These are phyloP conservation scores for Lydus trimaculatus DNA, from an alignment of 2,888 invertebrate genomes.

Conservation along the genomic window DNA sequence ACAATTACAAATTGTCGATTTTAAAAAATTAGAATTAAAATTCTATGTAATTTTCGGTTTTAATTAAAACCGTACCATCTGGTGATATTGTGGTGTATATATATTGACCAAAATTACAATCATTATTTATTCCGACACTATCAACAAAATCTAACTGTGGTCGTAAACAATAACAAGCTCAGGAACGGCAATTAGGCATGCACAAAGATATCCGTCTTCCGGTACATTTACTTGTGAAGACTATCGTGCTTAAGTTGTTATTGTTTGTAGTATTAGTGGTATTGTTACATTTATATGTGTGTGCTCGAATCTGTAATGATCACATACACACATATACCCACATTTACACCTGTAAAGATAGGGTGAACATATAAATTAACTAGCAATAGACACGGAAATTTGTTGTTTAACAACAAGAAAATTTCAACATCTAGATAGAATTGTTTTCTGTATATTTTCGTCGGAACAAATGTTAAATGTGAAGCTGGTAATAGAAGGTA, in stretches of 20 bases:
- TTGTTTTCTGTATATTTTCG: background rate
- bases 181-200: conserved; percentile 59
- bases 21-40: no score
- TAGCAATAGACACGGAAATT: conserved; percentile 45
- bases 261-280: background rate
- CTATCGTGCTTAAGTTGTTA: conserved; percentile 53
- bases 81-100: conserved; percentile 36
- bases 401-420: conserved; percentile 6
- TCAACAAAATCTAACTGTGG: conserved; percentile 48
- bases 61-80: conserved; percentile 30
- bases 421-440: conserved; percentile 6
- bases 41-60: background rate
- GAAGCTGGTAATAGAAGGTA: background rate
- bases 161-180: conserved; percentile 47
- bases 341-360: conserved; percentile 44
- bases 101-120: conserved; percentile 48
- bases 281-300: background rate
- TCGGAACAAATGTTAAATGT: background rate
- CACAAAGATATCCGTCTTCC: conserved; percentile 60
- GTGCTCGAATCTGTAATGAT: background rate
- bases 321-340: conserved; percentile 28
- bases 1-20: no score
- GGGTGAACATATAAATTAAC: conserved; percentile 49
- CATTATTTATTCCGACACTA: conserved; percentile 53
- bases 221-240: conserved; percentile 57